These are phyloP conservation scores for Nothoprocta pentlandii DNA, from an alignment of 2,113 vertebrate genomes.

Conservation along the genomic window DNA sequence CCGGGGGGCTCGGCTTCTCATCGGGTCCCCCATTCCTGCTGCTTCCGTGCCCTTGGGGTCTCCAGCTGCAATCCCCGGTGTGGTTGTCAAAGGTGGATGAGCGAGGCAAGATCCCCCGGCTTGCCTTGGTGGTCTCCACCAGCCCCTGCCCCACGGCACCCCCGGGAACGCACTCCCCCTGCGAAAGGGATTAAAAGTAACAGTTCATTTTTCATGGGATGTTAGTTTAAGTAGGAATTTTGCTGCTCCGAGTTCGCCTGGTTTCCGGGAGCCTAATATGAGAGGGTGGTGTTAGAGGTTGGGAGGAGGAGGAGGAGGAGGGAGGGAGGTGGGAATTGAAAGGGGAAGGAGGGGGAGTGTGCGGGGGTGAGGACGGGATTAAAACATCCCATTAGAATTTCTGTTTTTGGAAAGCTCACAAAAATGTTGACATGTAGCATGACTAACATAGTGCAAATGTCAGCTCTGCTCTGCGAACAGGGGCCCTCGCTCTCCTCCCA, in stretches of 20 bases:
- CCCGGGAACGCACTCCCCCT: constrained; percentile 10
- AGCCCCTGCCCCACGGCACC: neutral
- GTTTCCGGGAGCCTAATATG: constrained; percentile 34
- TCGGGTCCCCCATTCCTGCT: neutral
- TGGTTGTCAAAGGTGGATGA: neutral
- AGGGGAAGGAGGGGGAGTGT: neutral
- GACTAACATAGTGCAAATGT: constrained; percentile 75
- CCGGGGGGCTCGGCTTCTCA: neutral
- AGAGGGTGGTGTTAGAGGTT: constrained; percentile 42
- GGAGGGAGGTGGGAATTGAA: constrained; percentile 41
- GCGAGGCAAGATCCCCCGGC: neutral
- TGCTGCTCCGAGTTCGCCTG: neutral
- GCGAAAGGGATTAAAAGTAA: constrained; percentile 58
- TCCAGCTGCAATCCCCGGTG: fast-evolving
- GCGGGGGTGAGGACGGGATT: constrained; percentile 53
- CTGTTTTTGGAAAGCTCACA: constrained; percentile 75
- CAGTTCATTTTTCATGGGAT: constrained; percentile 65
- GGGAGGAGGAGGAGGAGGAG: constrained; percentile 28
- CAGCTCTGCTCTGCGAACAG: constrained; percentile 47
- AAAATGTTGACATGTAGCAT: constrained; percentile 76
- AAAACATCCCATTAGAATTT: constrained; percentile 67
- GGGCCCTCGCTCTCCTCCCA: constrained; percentile 62
- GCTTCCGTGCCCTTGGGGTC: neutral
- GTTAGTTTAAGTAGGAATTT: constrained; percentile 62
- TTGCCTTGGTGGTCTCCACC: neutral